Evolutionary conservation across 2,888 invertebrate species (phyloP), one percentile per base, ranked within the genome.

Genomic region (Helicoverpa assulta): DNA sequence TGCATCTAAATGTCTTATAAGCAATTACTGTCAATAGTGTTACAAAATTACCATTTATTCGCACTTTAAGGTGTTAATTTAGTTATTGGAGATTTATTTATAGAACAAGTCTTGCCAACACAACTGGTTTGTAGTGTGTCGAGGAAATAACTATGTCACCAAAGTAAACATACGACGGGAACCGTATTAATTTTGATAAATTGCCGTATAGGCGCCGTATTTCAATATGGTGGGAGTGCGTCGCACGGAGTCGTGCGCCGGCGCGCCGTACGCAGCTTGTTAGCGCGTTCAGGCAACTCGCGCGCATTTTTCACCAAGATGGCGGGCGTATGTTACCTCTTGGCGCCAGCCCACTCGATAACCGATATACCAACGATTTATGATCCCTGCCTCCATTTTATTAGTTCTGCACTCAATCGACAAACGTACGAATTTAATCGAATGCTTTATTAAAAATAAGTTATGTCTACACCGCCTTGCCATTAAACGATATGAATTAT

Each of bases 281-380:
- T 91, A 90, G 86, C 80, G 69, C 77, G 70, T 65, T 79, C 67
- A 69, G 72, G 55, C 76, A 76, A 80, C 73, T 80, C 76, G 83
- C 81, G 84, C 81, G 85, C 84, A 88, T 91, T 91, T 93, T 91
- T 91, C 86, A 89, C 76, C 77, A 89, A 90, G 74, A 91, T 89
- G 89, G 88, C 89, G 84, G 76, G 76, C 81, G 85, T 79, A 76
- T 71, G 83, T 82, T 84, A 78, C 78, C 75, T 81, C 78, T 85
- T 89, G 91, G 90, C 92, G 91, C 90, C 92, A 87, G 81, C 86
- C 85, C 85, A 87, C 86, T 90, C 86, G 81, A 89, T 88, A 86
- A 84, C 87, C 84, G 83, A 89, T 76, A 70, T 87, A 82, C 74
- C 54, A 76, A 77, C 86, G 88, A 91, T 90, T 92, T 90, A 91